Conservation (phyloP, 2,888 invertebrate species). For the Acleris cristana region DNA sequence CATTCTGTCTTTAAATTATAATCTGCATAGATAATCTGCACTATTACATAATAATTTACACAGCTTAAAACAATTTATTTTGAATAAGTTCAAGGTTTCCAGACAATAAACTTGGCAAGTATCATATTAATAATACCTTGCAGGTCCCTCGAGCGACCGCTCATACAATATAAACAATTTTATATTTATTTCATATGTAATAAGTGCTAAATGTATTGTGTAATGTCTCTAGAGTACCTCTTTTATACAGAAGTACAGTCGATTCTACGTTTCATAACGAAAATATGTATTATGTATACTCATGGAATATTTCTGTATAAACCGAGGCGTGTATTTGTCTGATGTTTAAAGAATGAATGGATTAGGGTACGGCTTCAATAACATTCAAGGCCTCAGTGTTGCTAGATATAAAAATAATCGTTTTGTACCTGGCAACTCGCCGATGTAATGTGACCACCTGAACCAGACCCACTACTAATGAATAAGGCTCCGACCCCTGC, state of each 20-base stretch:
- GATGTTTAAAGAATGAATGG: constrained; percentile 29
- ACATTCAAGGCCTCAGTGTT: constrained; percentile 2
- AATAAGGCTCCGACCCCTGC: constrained; percentile 25
- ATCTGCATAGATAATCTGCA: constrained; percentile 21
- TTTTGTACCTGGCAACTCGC: constrained; percentile 7
- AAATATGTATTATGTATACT: background rate
- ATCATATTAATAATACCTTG: too few relatives aligned
- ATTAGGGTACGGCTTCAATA: constrained; percentile 41
- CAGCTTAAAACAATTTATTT: background rate
- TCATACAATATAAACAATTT: constrained; percentile 40
- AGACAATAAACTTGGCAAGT: background rate
- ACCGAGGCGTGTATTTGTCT: constrained; percentile 36
- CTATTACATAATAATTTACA: constrained; percentile 6
- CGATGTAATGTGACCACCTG: background rate
- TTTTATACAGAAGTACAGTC: constrained; percentile 7
- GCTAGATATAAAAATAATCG: constrained; percentile 3
- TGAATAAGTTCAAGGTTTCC: too few relatives aligned
- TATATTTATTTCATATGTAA: constrained; percentile 65
- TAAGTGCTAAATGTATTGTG: constrained; percentile 66
- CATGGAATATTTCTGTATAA: constrained; percentile 15
- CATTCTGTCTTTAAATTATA: constrained; percentile 19
- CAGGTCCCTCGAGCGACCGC: background rate
- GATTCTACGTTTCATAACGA: background rate
- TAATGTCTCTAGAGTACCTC: constrained; percentile 42
- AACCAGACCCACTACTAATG: constrained; percentile 11